Base-by-base conservation (phyloP, 2,797 vertebrate species). In the Pangasius mekongensis region DNA sequence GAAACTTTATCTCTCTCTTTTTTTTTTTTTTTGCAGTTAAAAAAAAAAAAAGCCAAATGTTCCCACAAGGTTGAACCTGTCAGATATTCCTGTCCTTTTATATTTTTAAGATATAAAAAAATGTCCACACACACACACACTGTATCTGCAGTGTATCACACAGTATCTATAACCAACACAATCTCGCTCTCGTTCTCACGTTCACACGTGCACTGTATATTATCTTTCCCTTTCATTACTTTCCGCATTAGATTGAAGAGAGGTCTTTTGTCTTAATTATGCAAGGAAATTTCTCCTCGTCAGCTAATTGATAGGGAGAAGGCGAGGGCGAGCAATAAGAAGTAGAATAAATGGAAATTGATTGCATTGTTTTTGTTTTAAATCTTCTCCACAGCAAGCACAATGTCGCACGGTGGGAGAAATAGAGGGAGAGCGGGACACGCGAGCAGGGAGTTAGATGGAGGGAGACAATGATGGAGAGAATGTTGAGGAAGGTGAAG, bases 281-380 rank as follows among this genome's bases (percentile, higher is more conserved):
- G 93, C 95, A 93, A 92, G 92, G 94, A 94, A 93, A 92, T 94
- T 93, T 74, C 92, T 94, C 91, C 91, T 90, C 92, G 94, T 95
- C 94, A 95, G 94, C 94, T 93, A 92, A 95, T 95, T 95, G 93
- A 93, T 93, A 74, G 81, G 33, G 69, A 86, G 86, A 62, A 80
- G 74, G 93, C 91, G 92, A 92, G 91, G 91, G 91, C 91, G 14
- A 88, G 91, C 24, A 58, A 62, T 58, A 84, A 80, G 60, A 85
- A 86, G 83, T 39, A 58, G 36, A 74, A 86, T 73, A 91, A 90
- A 91, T 89, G 89, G 91, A 86, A 95, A 96, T 95, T 95, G 93
- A 95, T 96, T 94, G 94, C 94, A 94, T 96, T 95, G 94, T 95
- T 96, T 94, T 93, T 93, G 94, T 92, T 93, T 93, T 93, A 95